These are phyloP conservation scores for Paramormyrops kingsleyae DNA, from an alignment of 2,113 vertebrate genomes.

Conservation along the genomic window DNA sequence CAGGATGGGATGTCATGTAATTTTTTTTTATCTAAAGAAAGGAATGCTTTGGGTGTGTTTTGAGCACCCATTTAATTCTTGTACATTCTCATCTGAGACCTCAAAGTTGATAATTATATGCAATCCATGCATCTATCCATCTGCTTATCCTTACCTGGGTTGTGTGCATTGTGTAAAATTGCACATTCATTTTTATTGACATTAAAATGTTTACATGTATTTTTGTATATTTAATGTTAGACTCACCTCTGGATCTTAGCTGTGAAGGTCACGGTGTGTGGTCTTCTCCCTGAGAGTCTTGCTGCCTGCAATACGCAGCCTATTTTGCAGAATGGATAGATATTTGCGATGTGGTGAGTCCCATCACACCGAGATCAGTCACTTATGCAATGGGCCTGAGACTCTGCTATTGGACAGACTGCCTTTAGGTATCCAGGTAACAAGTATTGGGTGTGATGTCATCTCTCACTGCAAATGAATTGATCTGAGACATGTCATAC, in stretches of 20 bases:
- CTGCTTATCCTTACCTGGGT: not conserved
- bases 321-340: not conserved
- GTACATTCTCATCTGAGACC: not conserved
- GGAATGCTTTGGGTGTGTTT: not conserved
- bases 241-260: not conserved
- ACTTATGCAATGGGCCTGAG: not conserved
- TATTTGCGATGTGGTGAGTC: not conserved
- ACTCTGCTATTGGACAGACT: not conserved
- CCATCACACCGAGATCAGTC: not conserved
- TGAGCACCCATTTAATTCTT: not conserved
- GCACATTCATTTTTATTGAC: not conserved
- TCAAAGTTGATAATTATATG: not conserved
- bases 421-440: not conserved
- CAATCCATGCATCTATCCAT: not conserved
- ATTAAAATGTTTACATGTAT: not conserved
- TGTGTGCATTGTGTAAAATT: not conserved
- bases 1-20: not conserved
- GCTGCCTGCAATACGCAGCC: not conserved
- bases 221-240: not conserved
- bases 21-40: not conserved
- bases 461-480: not conserved
- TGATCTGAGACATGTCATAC: not conserved
- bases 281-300: not conserved
- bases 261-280: not conserved
- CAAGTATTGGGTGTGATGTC: not conserved